Evolutionary conservation across 2,888 invertebrate genomes (phyloP), one percentile per base, ranked within the genome.

Genomic region (Tribolium freemani): DNA sequence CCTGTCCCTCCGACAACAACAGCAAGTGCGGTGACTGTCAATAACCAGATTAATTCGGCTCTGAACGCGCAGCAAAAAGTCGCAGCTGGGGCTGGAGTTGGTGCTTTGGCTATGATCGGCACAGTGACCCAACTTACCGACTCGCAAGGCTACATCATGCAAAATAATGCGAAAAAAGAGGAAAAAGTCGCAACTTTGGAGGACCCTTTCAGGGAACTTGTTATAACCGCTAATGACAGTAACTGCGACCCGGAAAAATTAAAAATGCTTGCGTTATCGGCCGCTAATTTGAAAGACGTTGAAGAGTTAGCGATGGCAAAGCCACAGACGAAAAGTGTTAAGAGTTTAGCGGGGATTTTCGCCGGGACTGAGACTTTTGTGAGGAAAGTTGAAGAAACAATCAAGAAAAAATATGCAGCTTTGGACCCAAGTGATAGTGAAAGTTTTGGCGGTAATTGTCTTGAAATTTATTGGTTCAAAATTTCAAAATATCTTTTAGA

Each of bases 191-290:
- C 66, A 48, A 61, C 11, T 9, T 54, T 88, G 84, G 81, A 84
- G 9, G 93, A 93, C 85, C 92, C 91, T 9, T 83, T 93, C 16
- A 87, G 90, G 44, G 92, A 93, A 80, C 85, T 93, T 21, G 88
- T 93, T 20, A 80, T 90, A 5, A 86, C 90, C 78, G 88, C 90
- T 0, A 90, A 91, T 75, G 86, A 85, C 21, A 85, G 83, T 6
- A 77, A 84, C 2, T 84, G 84, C 38, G 87, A 87, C 61, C 82
- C 85, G 3, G 86, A 88, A 1, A 88, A 89, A 30, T 81, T 93
- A 30, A 88, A 88, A 76, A 86, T 87, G 21, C 83, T 93, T 74
- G 93, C 93, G 0, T 86, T 87, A 48, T 89, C 90, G 71, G 92
- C 93, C 0, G 90, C 91, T 0, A 88, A 91, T 78, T 82, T 92